Percentiles rank a stretch among this genome's conserved stretches.
These are phyloP conservation scores for Notothenia coriiceps DNA, from an alignment of 2,113 vertebrate species.

Conservation along the genomic window DNA sequence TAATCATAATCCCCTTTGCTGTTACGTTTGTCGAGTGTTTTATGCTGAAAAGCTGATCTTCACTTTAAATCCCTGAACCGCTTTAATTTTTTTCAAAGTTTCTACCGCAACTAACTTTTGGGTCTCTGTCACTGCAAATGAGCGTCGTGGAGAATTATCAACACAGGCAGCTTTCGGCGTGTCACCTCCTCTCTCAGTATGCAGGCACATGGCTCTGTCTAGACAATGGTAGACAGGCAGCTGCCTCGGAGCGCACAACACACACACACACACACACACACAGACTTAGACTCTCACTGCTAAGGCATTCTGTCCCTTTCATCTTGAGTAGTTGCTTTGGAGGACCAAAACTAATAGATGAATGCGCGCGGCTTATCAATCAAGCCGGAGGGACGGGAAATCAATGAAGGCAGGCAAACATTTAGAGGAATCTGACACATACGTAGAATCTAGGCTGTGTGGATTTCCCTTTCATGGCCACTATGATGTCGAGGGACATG, in stretches of 20 bases:
- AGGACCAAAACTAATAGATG: constrained; percentile 65
- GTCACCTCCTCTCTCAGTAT: constrained; percentile 74
- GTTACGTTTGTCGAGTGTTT: constrained; percentile 57
- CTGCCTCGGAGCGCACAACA: constrained; percentile 60
- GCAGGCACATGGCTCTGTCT: constrained; percentile 77
- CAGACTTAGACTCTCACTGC: constrained; percentile 4
- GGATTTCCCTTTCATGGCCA: constrained; percentile 35
- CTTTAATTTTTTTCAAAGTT: constrained; percentile 38
- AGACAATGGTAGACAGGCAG: constrained; percentile 74
- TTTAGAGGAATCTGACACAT: constrained; percentile 54
- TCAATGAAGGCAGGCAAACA: constrained; percentile 60
- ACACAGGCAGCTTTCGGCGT: constrained; percentile 59
- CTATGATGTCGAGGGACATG: constrained; percentile 41
- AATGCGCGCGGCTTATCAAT: constrained; percentile 69
- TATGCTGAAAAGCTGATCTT: constrained; percentile 64
- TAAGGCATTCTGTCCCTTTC: constrained; percentile 43
- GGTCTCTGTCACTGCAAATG: constrained; percentile 58
- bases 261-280: constrained; percentile 39
- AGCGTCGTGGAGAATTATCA: constrained; percentile 63
- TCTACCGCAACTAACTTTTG: constrained; percentile 57
- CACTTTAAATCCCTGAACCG: constrained; percentile 46
- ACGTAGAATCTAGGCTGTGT: constrained; percentile 33
- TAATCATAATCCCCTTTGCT: constrained; percentile 73
- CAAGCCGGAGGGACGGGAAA: constrained; percentile 47
- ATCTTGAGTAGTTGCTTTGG: constrained; percentile 39